Evolutionary conservation across 2,113 vertebrate genomes (phyloP).

Genomic region (Pica pica): DNA sequence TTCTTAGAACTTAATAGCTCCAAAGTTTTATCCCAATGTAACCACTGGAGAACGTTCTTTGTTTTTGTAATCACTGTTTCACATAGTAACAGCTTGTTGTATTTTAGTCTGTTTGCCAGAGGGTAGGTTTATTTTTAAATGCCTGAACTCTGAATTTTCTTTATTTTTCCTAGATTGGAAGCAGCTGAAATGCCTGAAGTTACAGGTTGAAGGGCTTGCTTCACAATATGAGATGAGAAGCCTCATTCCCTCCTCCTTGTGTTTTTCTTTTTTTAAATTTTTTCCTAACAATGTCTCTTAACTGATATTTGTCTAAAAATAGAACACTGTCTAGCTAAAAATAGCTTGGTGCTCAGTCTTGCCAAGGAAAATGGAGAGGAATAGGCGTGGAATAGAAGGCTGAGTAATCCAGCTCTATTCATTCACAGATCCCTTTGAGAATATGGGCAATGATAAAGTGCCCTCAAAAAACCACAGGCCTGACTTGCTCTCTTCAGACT

Average conservation of each 20-base stretch:
- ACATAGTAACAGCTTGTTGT: slow-evolving; percentile 85
- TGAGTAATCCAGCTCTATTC: slow-evolving; percentile 86
- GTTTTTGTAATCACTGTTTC: slow-evolving; percentile 75
- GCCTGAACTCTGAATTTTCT: slow-evolving; percentile 81
- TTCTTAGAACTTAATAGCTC: slow-evolving; percentile 70
- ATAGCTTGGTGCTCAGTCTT: slow-evolving; percentile 86
- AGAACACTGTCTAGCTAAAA: slow-evolving; percentile 89
- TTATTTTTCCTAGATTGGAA: slow-evolving; percentile 85
- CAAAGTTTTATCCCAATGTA: slow-evolving; percentile 70
- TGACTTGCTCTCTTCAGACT: slow-evolving; percentile 83
- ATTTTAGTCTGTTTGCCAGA: slow-evolving; percentile 79
- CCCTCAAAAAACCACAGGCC: slow-evolving; percentile 82
- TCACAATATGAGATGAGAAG: slow-evolving; percentile 75
- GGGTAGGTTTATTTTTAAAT: slow-evolving; percentile 88
- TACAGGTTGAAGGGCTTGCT: slow-evolving; percentile 80
- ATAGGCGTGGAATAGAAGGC: slow-evolving; percentile 87
- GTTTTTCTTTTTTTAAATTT: slow-evolving; percentile 71
- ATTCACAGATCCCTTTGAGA: slow-evolving; percentile 83
- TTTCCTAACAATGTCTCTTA: slow-evolving; percentile 89
- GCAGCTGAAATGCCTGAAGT: slow-evolving; percentile 81
- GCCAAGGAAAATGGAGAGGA: slow-evolving; percentile 93
- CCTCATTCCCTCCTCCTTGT: slow-evolving; percentile 72
- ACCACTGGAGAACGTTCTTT: slow-evolving; percentile 81
- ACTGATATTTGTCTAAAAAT: slow-evolving; percentile 94
- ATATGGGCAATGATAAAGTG: slow-evolving; percentile 76